These are phyloP conservation scores for Parazoanthus darwini DNA, from an alignment of 92 coral and sea anemone genomes.

Conservation along the genomic window DNA sequence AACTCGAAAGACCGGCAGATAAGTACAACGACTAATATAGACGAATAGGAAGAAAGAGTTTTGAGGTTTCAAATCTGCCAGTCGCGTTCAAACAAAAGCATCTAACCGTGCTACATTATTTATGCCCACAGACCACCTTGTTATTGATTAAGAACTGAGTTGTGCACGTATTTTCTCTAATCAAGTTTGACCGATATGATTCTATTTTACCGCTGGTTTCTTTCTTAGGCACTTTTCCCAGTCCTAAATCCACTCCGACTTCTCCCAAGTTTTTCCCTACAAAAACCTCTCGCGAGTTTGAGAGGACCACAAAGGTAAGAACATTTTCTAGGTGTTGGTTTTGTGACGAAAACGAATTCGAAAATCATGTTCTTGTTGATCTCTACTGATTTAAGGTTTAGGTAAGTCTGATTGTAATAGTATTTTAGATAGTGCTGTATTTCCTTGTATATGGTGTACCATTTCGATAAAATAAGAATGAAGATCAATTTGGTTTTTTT, in stretches of 20 bases:
- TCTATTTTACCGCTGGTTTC: background rate
- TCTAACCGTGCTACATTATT: background rate
- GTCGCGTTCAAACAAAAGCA: background rate
- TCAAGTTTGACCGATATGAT: background rate
- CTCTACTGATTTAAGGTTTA: background rate
- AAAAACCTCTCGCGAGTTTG: background rate
- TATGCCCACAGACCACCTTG: background rate
- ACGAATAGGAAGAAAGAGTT: background rate
- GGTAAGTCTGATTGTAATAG: background rate
- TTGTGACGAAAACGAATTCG: no score
- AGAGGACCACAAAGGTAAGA: constrained; percentile 21
- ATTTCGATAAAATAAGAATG: background rate
- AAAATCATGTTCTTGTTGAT: no score
- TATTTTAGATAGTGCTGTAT: background rate
- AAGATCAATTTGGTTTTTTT: background rate
- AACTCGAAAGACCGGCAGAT: background rate
- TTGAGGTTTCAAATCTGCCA: background rate
- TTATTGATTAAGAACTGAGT: background rate
- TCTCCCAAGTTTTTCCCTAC: constrained; percentile 16
- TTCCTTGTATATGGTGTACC: background rate
- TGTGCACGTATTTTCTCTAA: background rate
- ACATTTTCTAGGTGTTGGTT: background rate
- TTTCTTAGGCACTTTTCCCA: background rate
- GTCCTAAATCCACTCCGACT: constrained; percentile 20
- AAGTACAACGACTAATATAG: background rate